A percentile compares a stretch with the other conserved stretches of the same genome.
Evolutionary conservation across 2,888 invertebrate genomes (phyloP).

Genomic region (Herminia tarsipennalis): DNA sequence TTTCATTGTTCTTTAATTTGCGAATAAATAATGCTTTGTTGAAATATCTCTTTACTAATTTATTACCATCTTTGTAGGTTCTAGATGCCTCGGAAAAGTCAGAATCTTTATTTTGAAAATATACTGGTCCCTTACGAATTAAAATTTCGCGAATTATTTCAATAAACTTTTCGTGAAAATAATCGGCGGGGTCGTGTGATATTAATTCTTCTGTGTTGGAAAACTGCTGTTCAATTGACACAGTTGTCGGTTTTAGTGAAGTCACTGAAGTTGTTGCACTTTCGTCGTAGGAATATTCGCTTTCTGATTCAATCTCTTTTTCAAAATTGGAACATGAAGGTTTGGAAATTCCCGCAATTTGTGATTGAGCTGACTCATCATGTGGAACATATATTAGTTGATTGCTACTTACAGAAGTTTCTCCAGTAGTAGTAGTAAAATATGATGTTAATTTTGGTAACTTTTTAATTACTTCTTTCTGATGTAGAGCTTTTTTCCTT

Average conservation of each 20-base stretch:
- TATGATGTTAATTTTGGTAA: too few relatives aligned
- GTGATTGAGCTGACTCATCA: background rate
- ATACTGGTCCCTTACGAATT: constrained; percentile 26
- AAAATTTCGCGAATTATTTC: constrained; percentile 18
- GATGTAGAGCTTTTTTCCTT: too few relatives aligned
- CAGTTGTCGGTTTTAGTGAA: too few relatives aligned
- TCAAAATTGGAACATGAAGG: constrained; percentile 14
- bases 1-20: constrained; percentile 28
- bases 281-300: too few relatives aligned
- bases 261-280: too few relatives aligned
- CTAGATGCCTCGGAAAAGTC: constrained; percentile 24
- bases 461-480: background rate
- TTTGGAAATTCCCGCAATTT: constrained; percentile 14
- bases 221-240: too few relatives aligned
- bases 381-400: too few relatives aligned
- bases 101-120: constrained; percentile 32
- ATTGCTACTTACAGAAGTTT: background rate
- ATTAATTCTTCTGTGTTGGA: constrained; percentile 8
- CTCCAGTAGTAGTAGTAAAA: background rate
- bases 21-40: constrained; percentile 25
- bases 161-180: background rate
- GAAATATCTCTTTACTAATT: constrained; percentile 26
- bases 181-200: background rate
- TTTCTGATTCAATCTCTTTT: constrained; percentile 13
- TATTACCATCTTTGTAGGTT: constrained; percentile 23